Evolutionary conservation across 2,113 vertebrate species (phyloP).

Genomic region (Gopherus flavomarginatus): DNA sequence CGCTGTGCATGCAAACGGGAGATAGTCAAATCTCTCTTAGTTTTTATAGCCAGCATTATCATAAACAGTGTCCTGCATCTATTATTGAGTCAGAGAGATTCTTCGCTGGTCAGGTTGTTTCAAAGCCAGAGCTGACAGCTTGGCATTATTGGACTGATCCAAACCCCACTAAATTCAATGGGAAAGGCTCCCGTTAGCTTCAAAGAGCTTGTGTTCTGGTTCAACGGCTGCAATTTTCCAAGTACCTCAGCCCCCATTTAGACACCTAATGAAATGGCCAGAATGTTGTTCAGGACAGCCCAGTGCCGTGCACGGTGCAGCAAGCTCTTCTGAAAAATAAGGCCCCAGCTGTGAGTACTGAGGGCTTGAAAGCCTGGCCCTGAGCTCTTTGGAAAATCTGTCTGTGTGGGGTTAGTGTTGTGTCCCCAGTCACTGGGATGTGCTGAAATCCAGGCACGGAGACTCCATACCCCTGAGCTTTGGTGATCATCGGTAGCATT

Average conservation of each 20-base stretch:
- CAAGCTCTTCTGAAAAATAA: background rate
- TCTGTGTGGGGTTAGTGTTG: background rate
- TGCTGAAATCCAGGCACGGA: background rate
- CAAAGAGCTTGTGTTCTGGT: background rate
- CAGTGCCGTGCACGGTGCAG: background rate
- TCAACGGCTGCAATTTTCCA: background rate
- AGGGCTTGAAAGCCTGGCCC: background rate
- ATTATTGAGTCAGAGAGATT: background rate
- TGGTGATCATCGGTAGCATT: background rate
- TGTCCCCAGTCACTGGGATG: background rate
- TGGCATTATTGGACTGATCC: background rate
- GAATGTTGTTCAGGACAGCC: background rate
- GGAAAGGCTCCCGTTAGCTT: background rate
- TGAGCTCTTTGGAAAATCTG: background rate
- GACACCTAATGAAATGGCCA: background rate
- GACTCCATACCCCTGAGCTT: background rate
- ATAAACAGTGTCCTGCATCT: constrained; percentile 11
- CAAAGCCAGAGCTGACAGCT: background rate
- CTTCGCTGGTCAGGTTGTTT: background rate
- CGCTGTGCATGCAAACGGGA: background rate
- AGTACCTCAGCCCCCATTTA: background rate
- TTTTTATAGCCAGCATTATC: background rate
- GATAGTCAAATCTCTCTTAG: background rate
- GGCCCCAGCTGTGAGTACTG: background rate
- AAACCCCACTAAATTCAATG: background rate